Conservation (phyloP, 2,113 vertebrate species). For the Petaurus breviceps region DNA sequence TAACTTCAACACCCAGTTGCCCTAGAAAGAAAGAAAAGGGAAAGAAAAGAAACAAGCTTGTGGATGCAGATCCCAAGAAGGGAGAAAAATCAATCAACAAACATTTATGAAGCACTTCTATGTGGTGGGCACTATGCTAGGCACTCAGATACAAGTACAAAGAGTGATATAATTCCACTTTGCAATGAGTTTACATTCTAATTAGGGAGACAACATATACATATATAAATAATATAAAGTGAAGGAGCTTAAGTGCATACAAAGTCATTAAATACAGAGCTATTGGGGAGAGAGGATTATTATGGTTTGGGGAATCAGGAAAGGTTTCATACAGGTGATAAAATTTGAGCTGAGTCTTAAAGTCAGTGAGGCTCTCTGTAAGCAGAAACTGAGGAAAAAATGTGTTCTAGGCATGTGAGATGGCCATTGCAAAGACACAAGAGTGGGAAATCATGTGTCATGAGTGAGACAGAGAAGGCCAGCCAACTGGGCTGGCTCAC, state of each 20-base stretch:
- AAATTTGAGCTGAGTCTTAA: background rate
- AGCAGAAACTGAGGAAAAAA: background rate
- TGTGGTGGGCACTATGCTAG: no score
- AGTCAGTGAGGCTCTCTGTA: background rate
- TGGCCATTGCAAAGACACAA: background rate
- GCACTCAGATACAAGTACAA: background rate
- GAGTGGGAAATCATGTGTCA: background rate
- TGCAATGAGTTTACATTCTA: background rate
- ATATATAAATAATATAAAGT: background rate
- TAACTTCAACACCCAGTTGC: no score
- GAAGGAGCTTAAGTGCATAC: background rate
- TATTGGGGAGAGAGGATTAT: background rate
- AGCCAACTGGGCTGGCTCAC: background rate
- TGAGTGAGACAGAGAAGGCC: background rate
- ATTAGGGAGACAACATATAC: background rate
- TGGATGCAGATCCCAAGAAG: background rate
- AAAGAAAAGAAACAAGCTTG: background rate
- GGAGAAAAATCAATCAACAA: background rate
- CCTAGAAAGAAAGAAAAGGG: no score
- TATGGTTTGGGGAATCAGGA: background rate
- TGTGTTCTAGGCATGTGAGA: background rate
- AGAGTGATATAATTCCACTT: background rate
- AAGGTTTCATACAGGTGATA: background rate
- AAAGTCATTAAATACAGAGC: background rate
- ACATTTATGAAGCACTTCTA: background rate